A percentile compares a stretch with the other conserved stretches of the same genome.
phyloP scores from a whole-genome alignment of 1,140 invertebrate species.

The Charaxes varanes region DNA sequence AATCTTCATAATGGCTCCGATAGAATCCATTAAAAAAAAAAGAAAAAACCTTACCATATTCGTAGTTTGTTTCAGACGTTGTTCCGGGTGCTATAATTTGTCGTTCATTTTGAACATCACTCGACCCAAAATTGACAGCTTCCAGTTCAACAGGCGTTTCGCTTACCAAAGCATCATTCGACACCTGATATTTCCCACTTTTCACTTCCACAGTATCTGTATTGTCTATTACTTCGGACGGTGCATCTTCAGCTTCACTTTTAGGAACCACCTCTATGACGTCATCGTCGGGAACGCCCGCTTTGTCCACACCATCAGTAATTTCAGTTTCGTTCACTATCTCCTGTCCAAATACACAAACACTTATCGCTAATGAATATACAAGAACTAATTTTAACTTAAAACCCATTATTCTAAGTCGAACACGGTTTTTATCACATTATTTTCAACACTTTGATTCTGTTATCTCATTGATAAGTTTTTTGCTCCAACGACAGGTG shows the following conservation, averaged over 20 bases:
- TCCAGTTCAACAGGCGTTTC: conserved; percentile 41
- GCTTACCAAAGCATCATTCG: conserved; percentile 36
- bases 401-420: conserved; percentile 52
- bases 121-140: conserved; percentile 35
- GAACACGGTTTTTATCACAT: conserved; percentile 38
- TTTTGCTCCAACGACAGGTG: conserved; percentile 51
- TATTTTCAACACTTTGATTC: conserved; percentile 34
- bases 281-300: conserved; percentile 17
- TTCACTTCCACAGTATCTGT: conserved; percentile 33
- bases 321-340: conserved; percentile 37
- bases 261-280: conserved; percentile 30
- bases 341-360: conserved; percentile 51
- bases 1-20: too few relatives aligned
- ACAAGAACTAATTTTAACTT: conserved; percentile 51
- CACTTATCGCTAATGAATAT: conserved; percentile 48
- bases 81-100: conserved; percentile 38
- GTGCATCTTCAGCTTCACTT: conserved; percentile 22
- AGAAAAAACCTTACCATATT: conserved; percentile 57
- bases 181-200: conserved; percentile 51
- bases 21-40: too few relatives aligned
- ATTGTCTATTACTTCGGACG: conserved; percentile 38
- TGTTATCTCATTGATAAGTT: conserved; percentile 45
- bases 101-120: conserved; percentile 43
- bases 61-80: conserved; percentile 41
- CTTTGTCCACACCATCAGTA: conserved; percentile 34